phyloP scores from a whole-genome alignment of 1,140 invertebrate genomes.

The Teleopsis dalmanni region DNA sequence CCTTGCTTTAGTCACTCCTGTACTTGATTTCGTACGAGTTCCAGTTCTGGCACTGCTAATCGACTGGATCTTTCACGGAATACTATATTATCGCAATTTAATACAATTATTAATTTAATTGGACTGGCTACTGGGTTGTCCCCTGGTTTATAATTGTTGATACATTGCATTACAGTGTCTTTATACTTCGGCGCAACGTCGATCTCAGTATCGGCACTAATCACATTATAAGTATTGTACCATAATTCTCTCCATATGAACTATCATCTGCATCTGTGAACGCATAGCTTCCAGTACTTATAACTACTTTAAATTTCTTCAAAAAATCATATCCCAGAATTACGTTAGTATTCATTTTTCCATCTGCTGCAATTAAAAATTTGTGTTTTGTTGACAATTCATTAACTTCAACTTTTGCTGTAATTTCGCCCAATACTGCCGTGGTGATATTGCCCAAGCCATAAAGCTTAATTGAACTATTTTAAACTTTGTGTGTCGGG shows the following conservation, averaged over 20 bases:
- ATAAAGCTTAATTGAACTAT: background rate
- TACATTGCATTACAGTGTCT: background rate
- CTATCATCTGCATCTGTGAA: background rate
- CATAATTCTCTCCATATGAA: background rate
- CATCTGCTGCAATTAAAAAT: conserved; percentile 4
- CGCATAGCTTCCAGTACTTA: background rate
- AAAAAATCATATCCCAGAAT: conserved; percentile 7
- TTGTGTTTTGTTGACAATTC: background rate
- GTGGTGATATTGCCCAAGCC: conserved; percentile 5
- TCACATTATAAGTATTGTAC: background rate
- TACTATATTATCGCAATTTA: conserved; percentile 10
- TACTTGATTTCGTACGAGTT: conserved; percentile 43
- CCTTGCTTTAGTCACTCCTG: conserved; percentile 25
- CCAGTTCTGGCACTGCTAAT: conserved; percentile 25
- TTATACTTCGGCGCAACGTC: background rate
- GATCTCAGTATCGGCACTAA: background rate
- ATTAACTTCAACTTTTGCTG: background rate
- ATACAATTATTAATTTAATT: conserved; percentile 2
- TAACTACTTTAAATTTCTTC: conserved; percentile 5
- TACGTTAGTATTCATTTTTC: background rate
- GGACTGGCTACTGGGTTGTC: background rate
- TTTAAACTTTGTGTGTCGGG: background rate
- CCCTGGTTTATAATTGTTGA: conserved; percentile 11
- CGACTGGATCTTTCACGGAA: conserved; percentile 25
- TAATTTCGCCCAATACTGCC: background rate